A percentile compares a stretch with the other conserved stretches of the same genome.
Evolutionary conservation across 2,888 invertebrate species (phyloP).

Genomic region (Polydrusus pterygomalis): DNA sequence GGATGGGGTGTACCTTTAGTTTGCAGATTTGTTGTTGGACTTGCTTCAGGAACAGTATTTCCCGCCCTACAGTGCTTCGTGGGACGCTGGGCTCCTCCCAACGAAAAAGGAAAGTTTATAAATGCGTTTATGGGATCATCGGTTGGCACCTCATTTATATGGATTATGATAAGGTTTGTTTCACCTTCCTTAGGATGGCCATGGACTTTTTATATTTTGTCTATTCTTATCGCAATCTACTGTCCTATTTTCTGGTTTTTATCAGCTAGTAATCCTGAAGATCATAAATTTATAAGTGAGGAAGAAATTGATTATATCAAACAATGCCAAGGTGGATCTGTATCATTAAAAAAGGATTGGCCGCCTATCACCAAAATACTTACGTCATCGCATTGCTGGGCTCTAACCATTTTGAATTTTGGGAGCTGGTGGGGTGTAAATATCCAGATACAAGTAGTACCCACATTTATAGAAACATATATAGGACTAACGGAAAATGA

Average conservation of each 20-base stretch:
- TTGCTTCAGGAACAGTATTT: conserved; percentile 38
- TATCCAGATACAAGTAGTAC: conserved; percentile 35
- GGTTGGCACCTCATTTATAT: conserved; percentile 37
- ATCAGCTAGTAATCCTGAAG: conserved; percentile 33
- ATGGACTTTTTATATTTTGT: conserved; percentile 43
- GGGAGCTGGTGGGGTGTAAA: conserved; percentile 37
- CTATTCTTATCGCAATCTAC: conserved; percentile 31
- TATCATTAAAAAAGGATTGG: conserved; percentile 30
- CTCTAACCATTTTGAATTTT: conserved; percentile 40
- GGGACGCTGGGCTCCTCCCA: conserved; percentile 44
- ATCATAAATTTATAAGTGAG: conserved; percentile 32
- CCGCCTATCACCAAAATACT: conserved; percentile 34
- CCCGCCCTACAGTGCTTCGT: conserved; percentile 41
- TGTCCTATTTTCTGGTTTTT: conserved; percentile 39
- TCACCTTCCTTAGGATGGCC: conserved; percentile 36
- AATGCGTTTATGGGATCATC: conserved; percentile 41
- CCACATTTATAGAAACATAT: conserved; percentile 36
- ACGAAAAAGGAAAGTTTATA: conserved; percentile 48
- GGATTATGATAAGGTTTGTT: conserved; percentile 32
- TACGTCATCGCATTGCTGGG: conserved; percentile 35
- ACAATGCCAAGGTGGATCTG: conserved; percentile 24
- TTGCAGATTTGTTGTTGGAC: conserved; percentile 42
- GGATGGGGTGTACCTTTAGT: conserved; percentile 35
- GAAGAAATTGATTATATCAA: conserved; percentile 45
- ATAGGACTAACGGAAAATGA: conserved; percentile 35